Evolutionary conservation across 2,888 invertebrate genomes (phyloP).

Genomic region (Diaprepes abbreviatus): DNA sequence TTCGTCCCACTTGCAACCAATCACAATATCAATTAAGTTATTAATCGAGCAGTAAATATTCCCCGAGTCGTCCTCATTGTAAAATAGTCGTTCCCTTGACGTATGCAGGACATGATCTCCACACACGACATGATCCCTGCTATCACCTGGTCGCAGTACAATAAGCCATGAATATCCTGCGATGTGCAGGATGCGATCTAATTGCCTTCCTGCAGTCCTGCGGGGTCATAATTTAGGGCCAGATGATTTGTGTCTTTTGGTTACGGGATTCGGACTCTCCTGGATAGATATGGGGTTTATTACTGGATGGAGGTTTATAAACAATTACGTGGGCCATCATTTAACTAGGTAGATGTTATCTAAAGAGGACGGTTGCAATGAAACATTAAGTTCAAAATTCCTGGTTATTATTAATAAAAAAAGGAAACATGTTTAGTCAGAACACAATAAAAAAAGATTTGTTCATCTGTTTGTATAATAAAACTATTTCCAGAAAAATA

Average conservation of each 20-base stretch:
- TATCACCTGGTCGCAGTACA: conserved; percentile 50
- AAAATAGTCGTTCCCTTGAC: conserved; percentile 44
- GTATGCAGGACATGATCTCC: conserved; percentile 49
- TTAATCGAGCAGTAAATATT: conserved; percentile 46
- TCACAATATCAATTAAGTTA: conserved; percentile 16
- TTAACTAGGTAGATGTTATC: neutral
- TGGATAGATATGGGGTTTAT: conserved; percentile 43
- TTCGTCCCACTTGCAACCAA: neutral
- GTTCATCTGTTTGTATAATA: too few relatives aligned
- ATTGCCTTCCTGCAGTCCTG: conserved; percentile 48
- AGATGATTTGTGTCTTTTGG: conserved; percentile 51
- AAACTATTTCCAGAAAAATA: too few relatives aligned
- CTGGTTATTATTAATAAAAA: too few relatives aligned
- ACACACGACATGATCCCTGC: conserved; percentile 41
- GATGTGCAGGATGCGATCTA: conserved; percentile 51
- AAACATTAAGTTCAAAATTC: too few relatives aligned
- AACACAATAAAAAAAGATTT: too few relatives aligned
- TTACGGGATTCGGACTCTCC: conserved; percentile 41
- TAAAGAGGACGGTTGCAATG: neutral
- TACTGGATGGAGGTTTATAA: conserved; percentile 37
- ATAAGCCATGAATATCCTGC: conserved; percentile 51
- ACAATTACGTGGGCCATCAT: conserved; percentile 33
- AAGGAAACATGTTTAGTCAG: too few relatives aligned
- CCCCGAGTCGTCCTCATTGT: conserved; percentile 31
- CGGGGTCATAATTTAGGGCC: conserved; percentile 46